A percentile compares a stretch with the other conserved stretches of the same genome.
Conservation (phyloP, 1,140 invertebrate species). For the Drosophila baimaii region DNA sequence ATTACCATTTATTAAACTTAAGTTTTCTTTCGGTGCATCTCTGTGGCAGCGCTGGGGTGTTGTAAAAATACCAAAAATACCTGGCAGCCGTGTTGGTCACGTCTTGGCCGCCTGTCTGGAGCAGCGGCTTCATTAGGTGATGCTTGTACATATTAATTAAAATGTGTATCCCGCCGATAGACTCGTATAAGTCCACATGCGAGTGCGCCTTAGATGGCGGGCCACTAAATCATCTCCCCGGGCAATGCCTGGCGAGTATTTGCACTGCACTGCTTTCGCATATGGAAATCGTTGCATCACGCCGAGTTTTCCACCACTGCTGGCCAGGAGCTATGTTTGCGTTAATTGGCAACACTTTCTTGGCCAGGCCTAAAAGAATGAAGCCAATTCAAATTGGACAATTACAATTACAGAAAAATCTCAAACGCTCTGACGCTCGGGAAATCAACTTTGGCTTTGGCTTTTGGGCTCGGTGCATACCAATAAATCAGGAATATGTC, state of each 20-base stretch:
- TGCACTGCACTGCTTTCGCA: constrained; percentile 71
- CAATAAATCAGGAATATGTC: constrained; percentile 79
- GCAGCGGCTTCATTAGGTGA: constrained; percentile 75
- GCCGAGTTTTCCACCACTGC: constrained; percentile 28
- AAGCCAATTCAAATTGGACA: constrained; percentile 54
- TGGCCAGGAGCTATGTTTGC: constrained; percentile 41
- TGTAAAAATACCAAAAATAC: constrained; percentile 83
- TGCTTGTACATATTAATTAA: constrained; percentile 81
- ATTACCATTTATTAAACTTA: background rate
- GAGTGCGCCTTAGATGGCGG: constrained; percentile 26
- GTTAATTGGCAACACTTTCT: constrained; percentile 56
- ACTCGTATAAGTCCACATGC: constrained; percentile 52
- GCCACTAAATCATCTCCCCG: constrained; percentile 77
- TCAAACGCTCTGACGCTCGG: constrained; percentile 17
- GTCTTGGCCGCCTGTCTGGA: constrained; percentile 40
- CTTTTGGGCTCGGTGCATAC: constrained; percentile 7
- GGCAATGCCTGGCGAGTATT: constrained; percentile 37
- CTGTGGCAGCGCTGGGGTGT: constrained; percentile 52
- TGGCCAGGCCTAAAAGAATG: constrained; percentile 45
- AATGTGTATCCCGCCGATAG: constrained; percentile 60
- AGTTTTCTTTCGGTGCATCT: constrained; percentile 1
- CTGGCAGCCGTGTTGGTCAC: constrained; percentile 65
- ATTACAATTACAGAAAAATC: constrained; percentile 56
- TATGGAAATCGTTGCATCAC: constrained; percentile 64
- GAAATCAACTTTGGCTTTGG: background rate